Base-by-base conservation (phyloP, 2,888 invertebrate genomes). In the Ypsolopha sequella region DNA sequence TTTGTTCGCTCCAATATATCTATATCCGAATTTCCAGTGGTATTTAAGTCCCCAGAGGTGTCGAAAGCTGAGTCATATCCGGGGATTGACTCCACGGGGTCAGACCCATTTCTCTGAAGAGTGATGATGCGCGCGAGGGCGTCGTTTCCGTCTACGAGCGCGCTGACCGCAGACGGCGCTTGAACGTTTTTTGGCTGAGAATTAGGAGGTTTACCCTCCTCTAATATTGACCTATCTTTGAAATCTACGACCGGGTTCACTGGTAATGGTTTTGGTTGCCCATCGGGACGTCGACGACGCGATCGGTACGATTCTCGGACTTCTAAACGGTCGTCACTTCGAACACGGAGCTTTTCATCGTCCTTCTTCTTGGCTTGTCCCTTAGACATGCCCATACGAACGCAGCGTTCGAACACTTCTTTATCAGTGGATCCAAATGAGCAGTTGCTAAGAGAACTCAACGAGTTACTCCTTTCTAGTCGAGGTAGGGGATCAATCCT, bases 121-220 rank as follows among this genome's bases (percentile, higher is more conserved):
- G 65, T 59, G 61, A 68, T 60, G 58, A 65, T 47, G 48, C 52
- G 51, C 52, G 53, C 52, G 52, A 11, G 45, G 48, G 9, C 60
- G 54, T 64, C 69, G 73, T 60, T 70, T 69, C 64, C 84, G 81
- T 72, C 84, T 81, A 79, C 85, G 80, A 72, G 72, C 74, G 88
- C 88, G 88, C 77, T 85, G 75, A 73, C 81, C 87, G 89, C 92
- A 92, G 91, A 89, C 92, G 92, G 91, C 90, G 88, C 89, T 84
- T 79, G 87, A 81, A 77, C 92, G 92, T 92, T 93, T 93, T 92
- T 92, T 92, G 92, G 65, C 78, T 66, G 63, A 55, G 55, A 92
- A 0, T 88, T 87, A 41, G 88, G 24, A 24, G 24, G 90, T 55
- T 93, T 93, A 52, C 91, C 91, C 63, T 92, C 91, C 60, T 92